phyloP scores from a whole-genome alignment of 2,797 vertebrate species.

The Diplodus sargus region DNA sequence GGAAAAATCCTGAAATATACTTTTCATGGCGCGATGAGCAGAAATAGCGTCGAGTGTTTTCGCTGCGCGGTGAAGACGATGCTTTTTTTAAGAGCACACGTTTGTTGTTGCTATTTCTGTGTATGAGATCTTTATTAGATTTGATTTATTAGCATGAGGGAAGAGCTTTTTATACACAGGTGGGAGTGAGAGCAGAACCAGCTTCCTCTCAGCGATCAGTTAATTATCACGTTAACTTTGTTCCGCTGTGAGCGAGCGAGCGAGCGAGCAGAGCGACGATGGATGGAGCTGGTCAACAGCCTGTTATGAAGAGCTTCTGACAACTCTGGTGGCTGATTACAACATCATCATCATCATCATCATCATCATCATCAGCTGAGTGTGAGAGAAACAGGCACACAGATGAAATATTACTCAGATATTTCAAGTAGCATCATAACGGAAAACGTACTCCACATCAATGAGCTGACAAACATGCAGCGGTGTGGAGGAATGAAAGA shows the following conservation, averaged over 20 bases:
- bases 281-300: not conserved
- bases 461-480: too few relatives aligned
- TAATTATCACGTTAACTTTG: slow-evolving; percentile 6
- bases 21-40: not conserved
- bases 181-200: not conserved
- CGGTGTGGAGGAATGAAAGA: too few relatives aligned
- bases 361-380: not conserved
- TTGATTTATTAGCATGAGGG: not conserved
- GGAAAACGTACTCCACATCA: too few relatives aligned
- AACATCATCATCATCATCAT: not conserved
- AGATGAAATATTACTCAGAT: not conserved
- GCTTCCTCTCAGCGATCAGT: slow-evolving; percentile 15
- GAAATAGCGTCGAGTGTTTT: not conserved
- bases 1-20: not conserved
- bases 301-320: slow-evolving; percentile 26
- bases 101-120: slow-evolving; percentile 9
- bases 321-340: not conserved
- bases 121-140: not conserved
- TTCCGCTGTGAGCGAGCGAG: not conserved
- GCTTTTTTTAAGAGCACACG: slow-evolving; percentile 12
- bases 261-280: too few relatives aligned
- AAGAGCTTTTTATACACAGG: not conserved
- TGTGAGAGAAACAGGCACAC: not conserved
- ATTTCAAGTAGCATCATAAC: not conserved
- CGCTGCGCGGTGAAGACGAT: slow-evolving; percentile 11